Evolutionary conservation across 2,113 vertebrate species (phyloP).

Genomic region (Phainopepla nitens): DNA sequence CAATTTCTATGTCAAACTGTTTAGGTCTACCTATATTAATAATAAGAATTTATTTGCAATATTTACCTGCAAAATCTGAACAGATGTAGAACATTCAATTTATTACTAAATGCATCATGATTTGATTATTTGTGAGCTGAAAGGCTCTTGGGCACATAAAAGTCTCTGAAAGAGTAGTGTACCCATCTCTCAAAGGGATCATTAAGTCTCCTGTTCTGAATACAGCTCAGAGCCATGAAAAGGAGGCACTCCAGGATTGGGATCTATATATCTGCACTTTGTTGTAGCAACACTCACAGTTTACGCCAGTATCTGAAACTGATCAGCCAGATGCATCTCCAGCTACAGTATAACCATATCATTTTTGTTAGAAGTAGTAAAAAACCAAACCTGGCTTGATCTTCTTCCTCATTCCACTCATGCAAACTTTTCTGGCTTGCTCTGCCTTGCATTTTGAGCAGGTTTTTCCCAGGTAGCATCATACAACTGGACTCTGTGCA

Average conservation of each 20-base stretch:
- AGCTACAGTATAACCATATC: background rate
- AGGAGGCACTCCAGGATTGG: background rate
- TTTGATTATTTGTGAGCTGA: background rate
- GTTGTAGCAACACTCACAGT: background rate
- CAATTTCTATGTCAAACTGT: background rate
- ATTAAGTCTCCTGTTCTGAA: background rate
- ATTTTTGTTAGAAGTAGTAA: background rate
- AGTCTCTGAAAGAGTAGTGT: background rate
- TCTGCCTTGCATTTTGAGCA: background rate
- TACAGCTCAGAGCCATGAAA: background rate
- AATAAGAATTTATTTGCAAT: background rate
- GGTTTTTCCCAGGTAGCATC: background rate
- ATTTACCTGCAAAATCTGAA: background rate
- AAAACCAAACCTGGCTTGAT: background rate
- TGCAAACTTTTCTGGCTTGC: background rate
- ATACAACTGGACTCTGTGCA: background rate
- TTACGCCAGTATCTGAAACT: background rate
- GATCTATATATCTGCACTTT: background rate
- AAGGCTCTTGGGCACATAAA: background rate
- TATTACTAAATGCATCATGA: background rate
- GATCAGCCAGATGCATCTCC: background rate
- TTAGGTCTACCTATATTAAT: background rate
- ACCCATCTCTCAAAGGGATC: background rate
- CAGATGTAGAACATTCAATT: background rate
- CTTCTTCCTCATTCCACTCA: background rate